These are phyloP conservation scores for Tachysurus vachellii DNA, from an alignment of 2,113 vertebrate genomes.

Conservation along the genomic window DNA sequence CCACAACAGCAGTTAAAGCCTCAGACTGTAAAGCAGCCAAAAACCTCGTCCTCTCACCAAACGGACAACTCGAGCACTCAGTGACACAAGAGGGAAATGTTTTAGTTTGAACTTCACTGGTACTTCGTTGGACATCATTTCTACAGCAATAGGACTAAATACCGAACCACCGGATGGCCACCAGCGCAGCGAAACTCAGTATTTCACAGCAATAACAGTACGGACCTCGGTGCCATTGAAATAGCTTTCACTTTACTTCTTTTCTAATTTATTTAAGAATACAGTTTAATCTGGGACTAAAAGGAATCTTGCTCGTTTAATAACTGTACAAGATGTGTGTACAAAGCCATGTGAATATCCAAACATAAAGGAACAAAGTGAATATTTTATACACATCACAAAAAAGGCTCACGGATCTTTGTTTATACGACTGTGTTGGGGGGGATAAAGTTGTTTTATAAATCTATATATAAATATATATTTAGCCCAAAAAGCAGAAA, in stretches of 20 bases:
- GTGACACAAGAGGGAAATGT: constrained; percentile 61
- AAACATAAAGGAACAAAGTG: constrained; percentile 75
- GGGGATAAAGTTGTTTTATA: neutral
- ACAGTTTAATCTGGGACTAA: constrained; percentile 5
- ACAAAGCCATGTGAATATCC: constrained; percentile 90
- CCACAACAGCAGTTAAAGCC: constrained; percentile 73
- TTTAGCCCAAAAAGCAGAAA: neutral
- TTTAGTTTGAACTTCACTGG: constrained; percentile 52
- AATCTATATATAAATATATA: neutral
- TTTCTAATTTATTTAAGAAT: constrained; percentile 47
- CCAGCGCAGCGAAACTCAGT: constrained; percentile 45
- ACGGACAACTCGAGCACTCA: constrained; percentile 89
- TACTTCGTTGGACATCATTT: constrained; percentile 53
- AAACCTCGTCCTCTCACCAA: constrained; percentile 76
- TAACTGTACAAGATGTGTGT: constrained; percentile 89
- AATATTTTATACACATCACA: constrained; percentile 95
- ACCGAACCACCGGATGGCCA: constrained; percentile 28
- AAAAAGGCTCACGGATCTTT: constrained; percentile 79
- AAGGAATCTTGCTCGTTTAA: constrained; percentile 3
- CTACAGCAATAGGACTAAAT: constrained; percentile 55
- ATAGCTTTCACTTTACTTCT: neutral
- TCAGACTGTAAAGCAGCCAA: constrained; percentile 71
- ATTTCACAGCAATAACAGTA: constrained; percentile 53
- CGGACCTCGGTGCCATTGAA: neutral
- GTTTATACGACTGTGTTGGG: neutral